These are phyloP conservation scores for Polypterus senegalus DNA, from an alignment of 2,113 vertebrate species.

Conservation along the genomic window DNA sequence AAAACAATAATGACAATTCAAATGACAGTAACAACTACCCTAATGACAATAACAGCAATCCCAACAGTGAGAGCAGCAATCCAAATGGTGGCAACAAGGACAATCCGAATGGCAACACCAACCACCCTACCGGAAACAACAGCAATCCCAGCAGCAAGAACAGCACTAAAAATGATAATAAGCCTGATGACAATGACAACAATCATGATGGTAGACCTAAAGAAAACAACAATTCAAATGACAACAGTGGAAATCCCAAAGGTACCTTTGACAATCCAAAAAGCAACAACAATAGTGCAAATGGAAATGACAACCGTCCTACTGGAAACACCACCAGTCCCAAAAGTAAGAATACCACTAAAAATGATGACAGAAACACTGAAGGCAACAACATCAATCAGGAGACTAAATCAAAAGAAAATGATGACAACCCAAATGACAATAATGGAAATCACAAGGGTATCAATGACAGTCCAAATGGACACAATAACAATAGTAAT, in stretches of 20 bases:
- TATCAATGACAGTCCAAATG: too few relatives aligned
- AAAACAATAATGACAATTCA: too few relatives aligned
- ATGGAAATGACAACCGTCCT: too few relatives aligned
- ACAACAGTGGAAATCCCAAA: background rate
- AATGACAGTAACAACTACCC: background rate
- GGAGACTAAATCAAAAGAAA: too few relatives aligned
- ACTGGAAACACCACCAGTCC: background rate
- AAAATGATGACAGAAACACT: background rate
- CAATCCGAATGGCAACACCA: background rate
- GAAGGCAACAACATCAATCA: too few relatives aligned
- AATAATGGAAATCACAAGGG: too few relatives aligned
- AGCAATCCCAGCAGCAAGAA: background rate
- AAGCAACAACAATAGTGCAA: background rate
- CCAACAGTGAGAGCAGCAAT: background rate
- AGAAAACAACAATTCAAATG: too few relatives aligned
- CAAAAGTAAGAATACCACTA: background rate
- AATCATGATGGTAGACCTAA: too few relatives aligned
- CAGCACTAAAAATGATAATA: background rate
- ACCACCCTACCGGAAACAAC: background rate
- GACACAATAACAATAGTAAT: too few relatives aligned
- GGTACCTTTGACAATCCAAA: background rate
- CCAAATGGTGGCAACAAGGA: background rate
- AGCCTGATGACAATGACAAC: too few relatives aligned
- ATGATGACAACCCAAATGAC: too few relatives aligned
- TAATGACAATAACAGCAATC: background rate